Evolutionary conservation across 1,140 invertebrate species (phyloP).

Genomic region (Zaprionus capensis): DNA sequence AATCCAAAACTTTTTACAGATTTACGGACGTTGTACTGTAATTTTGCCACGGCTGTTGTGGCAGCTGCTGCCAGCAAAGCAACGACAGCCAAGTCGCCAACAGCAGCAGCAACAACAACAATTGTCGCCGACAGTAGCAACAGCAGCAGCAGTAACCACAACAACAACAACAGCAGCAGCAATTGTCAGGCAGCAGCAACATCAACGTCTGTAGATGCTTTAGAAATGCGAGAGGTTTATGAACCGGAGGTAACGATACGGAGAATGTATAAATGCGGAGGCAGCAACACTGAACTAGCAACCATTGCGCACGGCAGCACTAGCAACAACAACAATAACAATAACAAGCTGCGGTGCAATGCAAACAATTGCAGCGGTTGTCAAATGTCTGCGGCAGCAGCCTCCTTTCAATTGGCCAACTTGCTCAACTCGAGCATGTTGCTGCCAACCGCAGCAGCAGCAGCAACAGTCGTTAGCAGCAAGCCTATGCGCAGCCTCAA

Average conservation of each 20-base stretch:
- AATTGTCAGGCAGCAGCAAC: conserved; percentile 25
- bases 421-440: conserved; percentile 64
- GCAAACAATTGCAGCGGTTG: conserved; percentile 70
- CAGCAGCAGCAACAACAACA: conserved; percentile 32
- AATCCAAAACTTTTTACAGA: conserved; percentile 83
- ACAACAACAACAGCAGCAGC: conserved; percentile 44
- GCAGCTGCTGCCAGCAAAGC: conserved; percentile 68
- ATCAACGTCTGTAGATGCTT: conserved; percentile 24
- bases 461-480: conserved; percentile 26
- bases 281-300: conserved; percentile 30
- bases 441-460: conserved; percentile 37
- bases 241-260: conserved; percentile 80
- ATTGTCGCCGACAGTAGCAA: conserved; percentile 34
- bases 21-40: conserved; percentile 84
- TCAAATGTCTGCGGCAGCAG: conserved; percentile 78
- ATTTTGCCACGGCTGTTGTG: conserved; percentile 82
- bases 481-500: conserved; percentile 28
- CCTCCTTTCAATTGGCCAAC: conserved; percentile 79
- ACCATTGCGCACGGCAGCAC: conserved; percentile 19
- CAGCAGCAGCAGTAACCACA: conserved; percentile 30
- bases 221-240: conserved; percentile 58
- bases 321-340: conserved; percentile 35
- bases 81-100: conserved; percentile 43
- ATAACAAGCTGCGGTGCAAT: conserved; percentile 51
- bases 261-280: conserved; percentile 79